phyloP scores from a whole-genome alignment of 2,888 invertebrate species.

The Himalopsyche japonica region DNA sequence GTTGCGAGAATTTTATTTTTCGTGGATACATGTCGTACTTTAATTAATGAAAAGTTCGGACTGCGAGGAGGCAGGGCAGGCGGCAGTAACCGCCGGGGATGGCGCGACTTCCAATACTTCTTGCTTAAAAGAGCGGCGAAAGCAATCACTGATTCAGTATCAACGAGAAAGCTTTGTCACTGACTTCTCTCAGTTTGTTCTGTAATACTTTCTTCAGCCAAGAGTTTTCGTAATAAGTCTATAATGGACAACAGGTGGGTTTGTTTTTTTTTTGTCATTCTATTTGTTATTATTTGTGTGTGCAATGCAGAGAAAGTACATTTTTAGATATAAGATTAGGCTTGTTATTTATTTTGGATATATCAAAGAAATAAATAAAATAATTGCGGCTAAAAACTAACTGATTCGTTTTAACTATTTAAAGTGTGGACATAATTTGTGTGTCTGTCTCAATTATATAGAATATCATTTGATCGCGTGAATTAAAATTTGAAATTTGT shows the following conservation, averaged over 20 bases:
- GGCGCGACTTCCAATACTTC: slow-evolving; percentile 17
- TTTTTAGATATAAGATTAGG: neutral
- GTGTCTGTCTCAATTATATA: neutral
- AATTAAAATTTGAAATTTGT: no score
- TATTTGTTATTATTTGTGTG: neutral
- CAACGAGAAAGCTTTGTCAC: slow-evolving; percentile 26
- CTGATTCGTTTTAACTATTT: neutral
- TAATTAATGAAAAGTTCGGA: neutral
- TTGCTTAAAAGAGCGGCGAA: slow-evolving; percentile 37
- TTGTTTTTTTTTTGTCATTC: slow-evolving; percentile 14
- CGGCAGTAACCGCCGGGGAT: slow-evolving; percentile 19
- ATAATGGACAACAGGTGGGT: slow-evolving; percentile 34
- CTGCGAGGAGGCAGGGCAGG: neutral
- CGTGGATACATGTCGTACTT: neutral
- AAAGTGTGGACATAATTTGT: neutral
- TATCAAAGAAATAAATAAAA: neutral
- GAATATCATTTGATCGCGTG: no score
- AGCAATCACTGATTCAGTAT: slow-evolving; percentile 30
- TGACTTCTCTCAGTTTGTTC: slow-evolving; percentile 14
- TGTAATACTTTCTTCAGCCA: neutral
- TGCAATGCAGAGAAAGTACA: slow-evolving; percentile 25
- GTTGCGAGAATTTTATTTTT: neutral
- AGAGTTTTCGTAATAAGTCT: neutral
- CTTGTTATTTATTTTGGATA: neutral
- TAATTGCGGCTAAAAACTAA: neutral